A percentile compares a stretch with the other conserved stretches of the same genome.
Evolutionary conservation across 1,140 invertebrate species (phyloP).

Genomic region (Cyclargus thomasi): DNA sequence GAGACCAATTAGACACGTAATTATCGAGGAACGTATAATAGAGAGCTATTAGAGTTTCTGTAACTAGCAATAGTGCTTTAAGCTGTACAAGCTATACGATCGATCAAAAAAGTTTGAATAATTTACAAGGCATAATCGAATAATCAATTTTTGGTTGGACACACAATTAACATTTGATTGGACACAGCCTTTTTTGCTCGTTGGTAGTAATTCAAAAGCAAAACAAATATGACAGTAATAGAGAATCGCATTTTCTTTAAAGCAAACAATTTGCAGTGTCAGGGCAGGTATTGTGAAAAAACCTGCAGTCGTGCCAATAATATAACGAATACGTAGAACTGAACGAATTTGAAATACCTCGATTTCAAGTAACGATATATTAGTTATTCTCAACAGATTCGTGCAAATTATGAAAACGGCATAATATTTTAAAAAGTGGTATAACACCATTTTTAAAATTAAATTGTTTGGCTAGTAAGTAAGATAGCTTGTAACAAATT

Average conservation of each 20-base stretch:
- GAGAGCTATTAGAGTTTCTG: background rate
- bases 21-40: background rate
- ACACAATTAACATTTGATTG: too few species aligned
- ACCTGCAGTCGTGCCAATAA: background rate
- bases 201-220: background rate
- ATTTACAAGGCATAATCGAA: too few species aligned
- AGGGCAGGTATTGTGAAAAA: conserved; percentile 3
- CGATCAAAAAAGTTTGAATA: too few species aligned
- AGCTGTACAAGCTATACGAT: too few species aligned
- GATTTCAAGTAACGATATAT: background rate
- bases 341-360: background rate
- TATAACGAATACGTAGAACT: conserved; percentile 1
- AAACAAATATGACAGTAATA: background rate
- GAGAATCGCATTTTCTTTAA: background rate
- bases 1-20: conserved; percentile 6
- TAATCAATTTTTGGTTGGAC: too few species aligned
- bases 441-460: too few species aligned
- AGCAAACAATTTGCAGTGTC: background rate
- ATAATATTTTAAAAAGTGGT: background rate
- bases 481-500: too few species aligned
- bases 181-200: background rate
- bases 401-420: too few species aligned
- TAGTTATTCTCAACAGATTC: background rate
- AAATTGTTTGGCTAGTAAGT: too few species aligned
- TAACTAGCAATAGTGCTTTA: background rate